Evolutionary conservation across 2,797 vertebrate genomes (phyloP).

Genomic region (Diplodus puntazzo): DNA sequence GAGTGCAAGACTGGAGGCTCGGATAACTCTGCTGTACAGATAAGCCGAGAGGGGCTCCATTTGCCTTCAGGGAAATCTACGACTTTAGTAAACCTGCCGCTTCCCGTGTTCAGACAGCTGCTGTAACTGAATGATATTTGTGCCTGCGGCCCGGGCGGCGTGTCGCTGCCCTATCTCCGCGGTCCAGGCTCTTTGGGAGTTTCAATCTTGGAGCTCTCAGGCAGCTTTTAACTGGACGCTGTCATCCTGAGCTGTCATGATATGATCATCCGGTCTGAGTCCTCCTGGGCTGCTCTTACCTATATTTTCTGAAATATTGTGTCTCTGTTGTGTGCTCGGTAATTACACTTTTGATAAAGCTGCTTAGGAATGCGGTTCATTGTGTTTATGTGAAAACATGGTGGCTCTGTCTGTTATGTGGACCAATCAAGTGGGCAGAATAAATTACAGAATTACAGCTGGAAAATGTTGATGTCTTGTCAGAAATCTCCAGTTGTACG

Average conservation of each 20-base stretch:
- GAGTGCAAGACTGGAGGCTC: constrained; percentile 35
- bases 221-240: constrained; percentile 40
- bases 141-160: constrained; percentile 41
- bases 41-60: constrained; percentile 42
- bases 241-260: constrained; percentile 39
- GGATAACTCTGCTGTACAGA: constrained; percentile 49
- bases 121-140: constrained; percentile 38
- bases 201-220: constrained; percentile 31
- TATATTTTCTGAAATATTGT: background rate
- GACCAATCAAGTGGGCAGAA: too few species aligned
- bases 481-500: too few species aligned
- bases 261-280: constrained; percentile 28
- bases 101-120: constrained; percentile 45
- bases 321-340: background rate
- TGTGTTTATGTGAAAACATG: background rate
- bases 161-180: constrained; percentile 48
- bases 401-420: too few species aligned
- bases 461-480: too few species aligned
- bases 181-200: constrained; percentile 45
- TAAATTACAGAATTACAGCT: too few species aligned
- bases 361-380: background rate
- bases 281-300: background rate
- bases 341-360: background rate
- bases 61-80: constrained; percentile 45
- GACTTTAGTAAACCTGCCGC: constrained; percentile 30